These are phyloP conservation scores for Acholoe squamosa DNA, from an alignment of 2,888 invertebrate genomes.

Conservation along the genomic window DNA sequence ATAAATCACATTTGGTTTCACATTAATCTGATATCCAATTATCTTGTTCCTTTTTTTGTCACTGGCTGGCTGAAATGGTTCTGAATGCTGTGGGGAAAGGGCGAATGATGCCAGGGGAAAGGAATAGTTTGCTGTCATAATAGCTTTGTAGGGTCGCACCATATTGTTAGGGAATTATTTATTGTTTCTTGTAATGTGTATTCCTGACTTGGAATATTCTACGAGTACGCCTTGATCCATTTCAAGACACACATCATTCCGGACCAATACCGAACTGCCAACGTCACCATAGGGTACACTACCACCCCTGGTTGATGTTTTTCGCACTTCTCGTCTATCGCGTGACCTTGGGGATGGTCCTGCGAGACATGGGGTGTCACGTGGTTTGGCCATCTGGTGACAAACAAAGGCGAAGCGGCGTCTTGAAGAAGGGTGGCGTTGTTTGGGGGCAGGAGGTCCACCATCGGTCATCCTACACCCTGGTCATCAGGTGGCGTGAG, in stretches of 20 bases:
- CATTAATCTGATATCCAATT: conserved; percentile 12
- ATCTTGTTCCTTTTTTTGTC: background rate
- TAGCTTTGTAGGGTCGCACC: no score
- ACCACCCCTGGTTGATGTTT: background rate
- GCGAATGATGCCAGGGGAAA: background rate
- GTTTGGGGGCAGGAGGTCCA: background rate
- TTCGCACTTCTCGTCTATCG: conserved; percentile 17
- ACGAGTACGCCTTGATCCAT: background rate
- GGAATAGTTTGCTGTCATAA: no score
- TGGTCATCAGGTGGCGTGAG: background rate
- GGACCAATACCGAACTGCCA: background rate
- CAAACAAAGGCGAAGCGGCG: conserved; percentile 2
- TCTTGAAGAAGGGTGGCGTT: background rate
- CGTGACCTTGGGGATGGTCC: background rate
- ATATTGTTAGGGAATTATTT: background rate
- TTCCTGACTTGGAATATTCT: background rate
- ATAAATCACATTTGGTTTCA: background rate
- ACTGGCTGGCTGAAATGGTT: background rate
- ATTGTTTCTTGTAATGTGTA: background rate
- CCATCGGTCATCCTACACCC: conserved; percentile 9
- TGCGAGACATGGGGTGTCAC: background rate
- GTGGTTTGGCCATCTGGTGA: background rate
- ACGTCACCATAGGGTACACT: background rate
- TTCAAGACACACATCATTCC: background rate
- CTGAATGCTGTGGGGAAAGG: background rate